Evolutionary conservation across 2,888 invertebrate species (phyloP).

Genomic region (Cantharis lateralis): DNA sequence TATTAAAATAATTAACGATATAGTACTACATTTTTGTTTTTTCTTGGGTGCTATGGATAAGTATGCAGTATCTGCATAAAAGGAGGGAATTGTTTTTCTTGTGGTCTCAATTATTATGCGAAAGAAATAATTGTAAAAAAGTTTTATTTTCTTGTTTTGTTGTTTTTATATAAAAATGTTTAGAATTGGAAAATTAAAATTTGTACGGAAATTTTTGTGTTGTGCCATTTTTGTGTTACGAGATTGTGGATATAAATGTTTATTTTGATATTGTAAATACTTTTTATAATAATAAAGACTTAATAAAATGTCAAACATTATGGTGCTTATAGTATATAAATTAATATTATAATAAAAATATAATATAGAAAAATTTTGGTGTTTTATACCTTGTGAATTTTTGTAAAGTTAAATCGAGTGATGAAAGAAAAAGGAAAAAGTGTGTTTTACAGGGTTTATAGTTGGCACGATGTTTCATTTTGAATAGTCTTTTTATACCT

Average conservation of each 20-base stretch:
- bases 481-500: constrained; percentile 16
- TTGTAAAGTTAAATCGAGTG: constrained; percentile 29
- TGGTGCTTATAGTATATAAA: constrained; percentile 48
- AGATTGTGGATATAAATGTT: constrained; percentile 15
- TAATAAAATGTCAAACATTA: constrained; percentile 51
- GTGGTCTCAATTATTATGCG: background rate
- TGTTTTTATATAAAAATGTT: background rate
- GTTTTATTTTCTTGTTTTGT: background rate
- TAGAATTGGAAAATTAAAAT: background rate
- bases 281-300: constrained; percentile 37
- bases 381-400: constrained; percentile 31
- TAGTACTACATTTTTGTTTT: background rate
- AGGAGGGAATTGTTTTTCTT: background rate
- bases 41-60: background rate
- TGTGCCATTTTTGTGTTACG: constrained; percentile 26
- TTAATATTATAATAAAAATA: constrained; percentile 19
- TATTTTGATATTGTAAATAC: constrained; percentile 30
- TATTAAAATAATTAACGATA: background rate
- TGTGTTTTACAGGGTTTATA: constrained; percentile 28
- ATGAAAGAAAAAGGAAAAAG: constrained; percentile 8
- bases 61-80: background rate
- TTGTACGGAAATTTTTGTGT: background rate
- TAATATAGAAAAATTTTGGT: constrained; percentile 26
- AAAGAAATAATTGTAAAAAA: background rate
- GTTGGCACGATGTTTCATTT: constrained; percentile 18